Evolutionary conservation across 2,113 vertebrate genomes (phyloP), one percentile per base, ranked within the genome.

Genomic region (Colossoma macropomum): DNA sequence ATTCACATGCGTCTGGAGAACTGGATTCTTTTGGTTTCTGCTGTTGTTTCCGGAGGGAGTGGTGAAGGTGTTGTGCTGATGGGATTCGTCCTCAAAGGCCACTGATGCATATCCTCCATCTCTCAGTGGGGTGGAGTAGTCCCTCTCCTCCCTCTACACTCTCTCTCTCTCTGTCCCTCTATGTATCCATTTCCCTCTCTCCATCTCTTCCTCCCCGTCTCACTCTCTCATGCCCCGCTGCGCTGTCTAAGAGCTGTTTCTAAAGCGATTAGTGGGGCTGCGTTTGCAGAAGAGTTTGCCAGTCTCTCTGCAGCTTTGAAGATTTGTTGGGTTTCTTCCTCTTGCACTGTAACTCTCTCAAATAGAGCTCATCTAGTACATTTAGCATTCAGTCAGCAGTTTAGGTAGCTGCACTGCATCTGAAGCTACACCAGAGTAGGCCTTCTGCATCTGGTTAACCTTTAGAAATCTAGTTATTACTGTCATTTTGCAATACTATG

Each of bases 211-310:
- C 73, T 63, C 34, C 38, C 75, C 81, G 27, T 69, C 79, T 34
- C 54, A 13, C 15, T 52, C 80, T 17, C 70, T 23, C 56, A 32
- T 34, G 30, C 52, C 52, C 65, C 45, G 59, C 59, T 75, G 59
- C 41, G 69, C 54, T 79, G 73, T 82, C 68, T 78, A 69, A 81
- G 74, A 79, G 50, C 62, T 79, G 75, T 81, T 81, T 41, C 85
- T 84, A 85, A 89, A 79, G 69, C 65, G 75, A 88, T 89, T 88
- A 84, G 76, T 59, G 82, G 72, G 75, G 50, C 59, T 41, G 56
- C 63, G 1, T 70, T 77, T 69, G 73, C 62, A 17, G 59, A 56
- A 69, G 77, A 69, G 59, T 25, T 27, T 7, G 62, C 66, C 69
- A 23, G 75, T 69, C 56, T 70, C 30, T 16, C 56, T 78, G 73